phyloP scores from a whole-genome alignment of 1,140 invertebrate genomes.

The Monomorium pharaonis region DNA sequence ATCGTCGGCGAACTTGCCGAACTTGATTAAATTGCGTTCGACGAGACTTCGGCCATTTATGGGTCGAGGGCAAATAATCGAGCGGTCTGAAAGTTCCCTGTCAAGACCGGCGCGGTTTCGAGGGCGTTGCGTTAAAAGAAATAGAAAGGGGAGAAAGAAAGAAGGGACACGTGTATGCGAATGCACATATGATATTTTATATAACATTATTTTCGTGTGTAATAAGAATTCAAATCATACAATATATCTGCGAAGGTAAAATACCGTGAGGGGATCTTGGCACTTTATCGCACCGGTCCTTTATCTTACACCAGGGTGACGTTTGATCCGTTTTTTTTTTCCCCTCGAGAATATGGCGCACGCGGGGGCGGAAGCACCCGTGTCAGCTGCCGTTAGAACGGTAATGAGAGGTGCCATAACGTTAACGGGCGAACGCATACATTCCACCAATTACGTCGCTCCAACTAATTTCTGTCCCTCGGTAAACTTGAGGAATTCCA shows the following conservation, averaged over 20 bases:
- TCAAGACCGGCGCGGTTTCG: background rate
- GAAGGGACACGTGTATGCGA: background rate
- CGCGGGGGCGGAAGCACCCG: constrained; percentile 40
- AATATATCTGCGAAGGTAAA: too few species aligned
- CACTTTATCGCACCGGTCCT: constrained; percentile 50
- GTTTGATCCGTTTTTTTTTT: constrained; percentile 51
- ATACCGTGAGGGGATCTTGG: background rate
- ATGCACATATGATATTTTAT: background rate
- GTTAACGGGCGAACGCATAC: constrained; percentile 72
- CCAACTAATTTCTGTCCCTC: constrained; percentile 72
- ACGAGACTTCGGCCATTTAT: constrained; percentile 48
- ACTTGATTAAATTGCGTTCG: constrained; percentile 69
- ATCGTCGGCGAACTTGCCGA: constrained; percentile 66
- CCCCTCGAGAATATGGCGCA: constrained; percentile 24
- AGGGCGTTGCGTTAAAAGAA: background rate
- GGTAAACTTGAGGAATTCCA: constrained; percentile 72
- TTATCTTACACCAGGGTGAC: constrained; percentile 40
- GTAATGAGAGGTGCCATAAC: constrained; percentile 73
- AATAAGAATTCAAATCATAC: background rate
- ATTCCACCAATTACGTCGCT: constrained; percentile 72
- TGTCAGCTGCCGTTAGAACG: constrained; percentile 69
- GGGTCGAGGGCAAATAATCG: background rate
- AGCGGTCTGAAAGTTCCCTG: background rate
- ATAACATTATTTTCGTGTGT: background rate
- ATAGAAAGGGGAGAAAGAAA: background rate